phyloP scores from a whole-genome alignment of 2,888 invertebrate species.

The Orthosia gracilis region DNA sequence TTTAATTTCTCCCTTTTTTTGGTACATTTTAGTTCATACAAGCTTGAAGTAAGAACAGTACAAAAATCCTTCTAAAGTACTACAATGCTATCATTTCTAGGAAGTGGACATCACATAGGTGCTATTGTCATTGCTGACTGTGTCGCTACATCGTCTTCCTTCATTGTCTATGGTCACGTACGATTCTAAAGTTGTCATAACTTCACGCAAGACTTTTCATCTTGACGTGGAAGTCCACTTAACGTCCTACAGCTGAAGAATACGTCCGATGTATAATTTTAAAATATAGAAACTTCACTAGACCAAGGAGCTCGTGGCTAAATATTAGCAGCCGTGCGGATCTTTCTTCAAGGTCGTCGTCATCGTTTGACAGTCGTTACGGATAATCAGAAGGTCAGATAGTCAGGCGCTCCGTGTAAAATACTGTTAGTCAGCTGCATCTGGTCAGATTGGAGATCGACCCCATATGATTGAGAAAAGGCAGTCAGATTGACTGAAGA shows the following conservation, averaged over 20 bases:
- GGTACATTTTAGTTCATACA: constrained; percentile 6
- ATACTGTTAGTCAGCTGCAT: too few species aligned
- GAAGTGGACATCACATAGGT: constrained; percentile 17
- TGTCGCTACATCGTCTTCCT: constrained; percentile 4
- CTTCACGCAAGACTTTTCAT: constrained; percentile 13
- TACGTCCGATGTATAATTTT: not conserved
- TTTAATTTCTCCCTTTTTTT: constrained; percentile 17
- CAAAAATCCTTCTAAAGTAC: not conserved
- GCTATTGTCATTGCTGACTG: constrained; percentile 16
- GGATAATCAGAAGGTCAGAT: too few species aligned
- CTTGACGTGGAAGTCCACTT: constrained; percentile 5
- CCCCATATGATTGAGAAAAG: too few species aligned
- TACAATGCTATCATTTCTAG: constrained; percentile 4
- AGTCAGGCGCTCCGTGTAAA: too few species aligned
- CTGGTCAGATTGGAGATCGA: too few species aligned
- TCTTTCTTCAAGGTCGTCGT: too few species aligned
- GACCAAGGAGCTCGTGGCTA: too few species aligned
- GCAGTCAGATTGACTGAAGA: too few species aligned
- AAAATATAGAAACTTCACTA: not conserved
- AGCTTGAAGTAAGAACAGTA: constrained; percentile 8
- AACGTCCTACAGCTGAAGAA: not conserved
- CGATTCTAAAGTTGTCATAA: constrained; percentile 33
- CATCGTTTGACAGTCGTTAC: too few species aligned
- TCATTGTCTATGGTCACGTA: constrained; percentile 54
- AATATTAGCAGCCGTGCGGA: too few species aligned